Evolutionary conservation across 1,140 invertebrate genomes (phyloP).

Genomic region (Drosophila melanogaster): Release_6_plus_ISO1_MT NC_004354.4:16327501-16328000

Average conservation of each 20-base stretch:
- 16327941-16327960: constrained; percentile 94
- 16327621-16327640: constrained; percentile 95
- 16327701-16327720: constrained; percentile 92
- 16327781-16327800: constrained; percentile 96
- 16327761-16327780: constrained; percentile 96
- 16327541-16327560: constrained; percentile 92
- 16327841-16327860: constrained; percentile 95
- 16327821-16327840: constrained; percentile 93
- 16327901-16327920: constrained; percentile 96
- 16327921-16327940: constrained; percentile 96
- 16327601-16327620: constrained; percentile 96
- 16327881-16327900: constrained; percentile 94
- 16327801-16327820: constrained; percentile 94
- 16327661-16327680: constrained; percentile 96
- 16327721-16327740: constrained; percentile 95
- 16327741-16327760: constrained; percentile 95
- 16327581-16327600: constrained; percentile 94
- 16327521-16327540: constrained; percentile 59
- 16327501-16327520: constrained; percentile 73
- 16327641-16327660: constrained; percentile 98
- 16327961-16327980: constrained; percentile 95
- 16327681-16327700: constrained; percentile 94
- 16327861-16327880: constrained; percentile 92
- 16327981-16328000: constrained; percentile 93
- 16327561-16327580: constrained; percentile 94